phyloP scores from a whole-genome alignment of 2,888 invertebrate genomes.

The Omphaloscelis lunosa region DNA sequence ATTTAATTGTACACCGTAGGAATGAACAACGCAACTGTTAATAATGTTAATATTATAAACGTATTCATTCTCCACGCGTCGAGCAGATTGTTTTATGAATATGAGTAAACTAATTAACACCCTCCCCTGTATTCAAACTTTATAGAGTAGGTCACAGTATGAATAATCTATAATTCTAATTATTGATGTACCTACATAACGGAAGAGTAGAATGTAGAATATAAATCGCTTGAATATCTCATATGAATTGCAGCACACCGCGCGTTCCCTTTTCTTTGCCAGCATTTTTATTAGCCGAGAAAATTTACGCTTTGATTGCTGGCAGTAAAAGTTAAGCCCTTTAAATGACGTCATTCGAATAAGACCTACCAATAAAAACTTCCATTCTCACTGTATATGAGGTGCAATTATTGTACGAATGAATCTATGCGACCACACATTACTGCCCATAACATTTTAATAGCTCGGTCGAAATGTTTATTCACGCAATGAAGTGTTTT shows the following conservation, averaged over 20 bases:
- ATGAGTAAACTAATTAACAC: constrained; percentile 39
- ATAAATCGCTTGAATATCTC: constrained; percentile 29
- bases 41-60: constrained; percentile 10
- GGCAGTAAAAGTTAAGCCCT: constrained; percentile 47
- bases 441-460: constrained; percentile 39
- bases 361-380: constrained; percentile 37
- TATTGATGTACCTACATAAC: constrained; percentile 16
- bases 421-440: constrained; percentile 34
- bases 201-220: constrained; percentile 14
- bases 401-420: constrained; percentile 49
- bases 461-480: constrained; percentile 19
- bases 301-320: constrained; percentile 41
- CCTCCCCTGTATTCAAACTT: constrained; percentile 9
- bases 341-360: constrained; percentile 51
- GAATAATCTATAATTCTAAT: constrained; percentile 35
- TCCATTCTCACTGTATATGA: constrained; percentile 48
- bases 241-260: constrained; percentile 19
- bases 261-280: constrained; percentile 5
- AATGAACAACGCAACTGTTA: constrained; percentile 8
- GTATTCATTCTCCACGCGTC: constrained; percentile 15
- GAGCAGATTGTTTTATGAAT: constrained; percentile 42
- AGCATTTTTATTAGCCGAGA: constrained; percentile 28
- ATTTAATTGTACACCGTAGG: constrained; percentile 35
- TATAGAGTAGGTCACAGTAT: constrained; percentile 26
- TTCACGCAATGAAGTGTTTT: constrained; percentile 27